A percentile compares a stretch with the other conserved stretches of the same genome.
Evolutionary conservation across 2,888 invertebrate genomes (phyloP).

Genomic region (Trachelus tabidus): DNA sequence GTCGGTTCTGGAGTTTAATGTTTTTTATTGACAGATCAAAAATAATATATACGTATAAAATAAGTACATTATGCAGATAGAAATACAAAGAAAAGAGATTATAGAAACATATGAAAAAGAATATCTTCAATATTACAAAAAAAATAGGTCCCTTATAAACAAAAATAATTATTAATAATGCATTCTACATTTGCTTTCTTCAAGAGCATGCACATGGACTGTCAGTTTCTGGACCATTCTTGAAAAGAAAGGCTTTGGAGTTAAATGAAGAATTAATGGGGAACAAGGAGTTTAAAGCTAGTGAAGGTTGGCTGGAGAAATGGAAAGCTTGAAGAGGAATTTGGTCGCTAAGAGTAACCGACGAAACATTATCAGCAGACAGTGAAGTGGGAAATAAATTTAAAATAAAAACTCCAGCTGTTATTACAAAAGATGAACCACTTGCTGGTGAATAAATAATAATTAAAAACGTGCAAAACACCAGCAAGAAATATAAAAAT

Average conservation of each 20-base stretch:
- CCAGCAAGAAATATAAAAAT: no score
- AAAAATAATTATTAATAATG: neutral
- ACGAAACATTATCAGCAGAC: neutral
- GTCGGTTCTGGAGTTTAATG: no score
- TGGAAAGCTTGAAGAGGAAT: neutral
- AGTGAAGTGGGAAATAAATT: neutral
- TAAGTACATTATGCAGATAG: no score
- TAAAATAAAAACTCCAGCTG: neutral
- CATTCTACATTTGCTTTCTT: neutral
- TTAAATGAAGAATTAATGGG: constrained; percentile 6
- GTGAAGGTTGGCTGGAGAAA: constrained; percentile 3
- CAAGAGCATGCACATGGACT: neutral
- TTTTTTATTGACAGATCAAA: no score
- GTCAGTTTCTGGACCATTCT: neutral
- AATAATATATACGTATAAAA: no score
- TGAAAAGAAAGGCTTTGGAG: neutral
- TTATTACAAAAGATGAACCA: no score
- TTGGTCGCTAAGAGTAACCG: neutral
- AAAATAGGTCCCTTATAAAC: neutral
- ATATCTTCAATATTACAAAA: neutral
- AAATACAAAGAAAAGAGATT: no score
- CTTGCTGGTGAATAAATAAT: no score
- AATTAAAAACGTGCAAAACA: no score
- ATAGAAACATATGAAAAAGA: neutral
- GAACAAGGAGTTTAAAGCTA: neutral